Percentiles rank a stretch among this genome's conserved stretches.
phyloP scores from a whole-genome alignment of 2,797 vertebrate species.

The Enteromius afrohamiltoni region DNA sequence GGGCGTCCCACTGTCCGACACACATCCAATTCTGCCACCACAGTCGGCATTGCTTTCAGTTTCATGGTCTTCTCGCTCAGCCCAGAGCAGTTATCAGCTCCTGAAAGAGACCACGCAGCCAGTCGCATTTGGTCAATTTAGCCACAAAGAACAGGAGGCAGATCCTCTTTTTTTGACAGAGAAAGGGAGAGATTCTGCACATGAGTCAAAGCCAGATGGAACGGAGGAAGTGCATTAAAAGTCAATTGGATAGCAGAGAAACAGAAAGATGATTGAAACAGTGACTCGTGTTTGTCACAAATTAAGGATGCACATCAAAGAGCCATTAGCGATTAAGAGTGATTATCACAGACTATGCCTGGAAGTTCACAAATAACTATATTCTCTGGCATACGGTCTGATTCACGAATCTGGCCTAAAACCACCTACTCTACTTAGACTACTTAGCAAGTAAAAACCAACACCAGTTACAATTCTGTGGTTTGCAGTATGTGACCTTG shows the following conservation, averaged over 20 bases:
- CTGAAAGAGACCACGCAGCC: not conserved
- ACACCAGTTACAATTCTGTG: not conserved
- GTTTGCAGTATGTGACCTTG: not conserved
- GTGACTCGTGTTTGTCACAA: not conserved
- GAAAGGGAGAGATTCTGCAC: conserved; percentile 11
- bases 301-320: conserved; percentile 30
- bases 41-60: conserved; percentile 6
- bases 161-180: conserved; percentile 33
- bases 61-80: not conserved
- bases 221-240: conserved; percentile 43
- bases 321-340: conserved; percentile 11
- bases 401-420: not conserved
- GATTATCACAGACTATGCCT: conserved; percentile 1
- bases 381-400: not conserved
- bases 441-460: not conserved
- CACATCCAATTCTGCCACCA: conserved; percentile 30
- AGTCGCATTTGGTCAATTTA: conserved; percentile 23
- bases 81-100: conserved; percentile 4
- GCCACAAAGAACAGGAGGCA: conserved; percentile 19
- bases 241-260: conserved; percentile 42
- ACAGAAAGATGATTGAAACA: conserved; percentile 7
- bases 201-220: conserved; percentile 27
- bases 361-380: conserved; percentile 26
- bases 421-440: not conserved
- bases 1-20: conserved; percentile 35